Evolutionary conservation across 2,888 invertebrate genomes (phyloP).

Genomic region (Nudaria mundana): DNA sequence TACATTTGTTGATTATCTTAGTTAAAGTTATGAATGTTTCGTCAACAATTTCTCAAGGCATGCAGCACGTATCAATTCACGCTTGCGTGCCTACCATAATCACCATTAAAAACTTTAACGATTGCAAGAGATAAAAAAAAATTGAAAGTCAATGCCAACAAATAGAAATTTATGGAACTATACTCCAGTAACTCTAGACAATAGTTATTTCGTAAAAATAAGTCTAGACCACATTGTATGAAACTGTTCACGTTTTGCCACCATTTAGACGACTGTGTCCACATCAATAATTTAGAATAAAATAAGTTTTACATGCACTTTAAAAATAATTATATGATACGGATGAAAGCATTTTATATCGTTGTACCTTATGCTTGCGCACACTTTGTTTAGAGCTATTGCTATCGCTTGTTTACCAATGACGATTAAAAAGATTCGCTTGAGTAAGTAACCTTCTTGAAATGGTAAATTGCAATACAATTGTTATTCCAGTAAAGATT

Average conservation of each 20-base stretch:
- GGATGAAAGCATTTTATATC: no score
- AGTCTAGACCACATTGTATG: constrained; percentile 11
- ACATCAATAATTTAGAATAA: neutral
- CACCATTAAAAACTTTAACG: constrained; percentile 45
- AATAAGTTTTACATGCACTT: neutral
- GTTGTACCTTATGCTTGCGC: no score
- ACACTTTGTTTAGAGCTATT: no score
- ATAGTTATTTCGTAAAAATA: constrained; percentile 55
- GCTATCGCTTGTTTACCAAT: no score
- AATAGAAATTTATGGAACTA: constrained; percentile 54
- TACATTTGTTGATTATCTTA: no score
- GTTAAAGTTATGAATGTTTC: no score
- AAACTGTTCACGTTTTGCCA: constrained; percentile 1
- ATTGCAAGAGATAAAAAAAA: constrained; percentile 50
- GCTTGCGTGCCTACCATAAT: constrained; percentile 58
- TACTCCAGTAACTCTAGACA: constrained; percentile 55
- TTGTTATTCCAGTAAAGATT: no score
- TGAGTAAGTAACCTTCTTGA: no score
- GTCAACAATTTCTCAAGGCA: constrained; percentile 34
- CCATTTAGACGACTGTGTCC: neutral
- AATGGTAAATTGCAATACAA: no score
- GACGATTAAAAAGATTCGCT: no score
- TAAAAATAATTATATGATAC: no score
- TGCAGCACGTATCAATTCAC: constrained; percentile 53
- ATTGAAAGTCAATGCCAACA: constrained; percentile 62